These are phyloP conservation scores for Parauchenoglanis ngamensis DNA, from an alignment of 2,797 vertebrate species.

Conservation along the genomic window DNA sequence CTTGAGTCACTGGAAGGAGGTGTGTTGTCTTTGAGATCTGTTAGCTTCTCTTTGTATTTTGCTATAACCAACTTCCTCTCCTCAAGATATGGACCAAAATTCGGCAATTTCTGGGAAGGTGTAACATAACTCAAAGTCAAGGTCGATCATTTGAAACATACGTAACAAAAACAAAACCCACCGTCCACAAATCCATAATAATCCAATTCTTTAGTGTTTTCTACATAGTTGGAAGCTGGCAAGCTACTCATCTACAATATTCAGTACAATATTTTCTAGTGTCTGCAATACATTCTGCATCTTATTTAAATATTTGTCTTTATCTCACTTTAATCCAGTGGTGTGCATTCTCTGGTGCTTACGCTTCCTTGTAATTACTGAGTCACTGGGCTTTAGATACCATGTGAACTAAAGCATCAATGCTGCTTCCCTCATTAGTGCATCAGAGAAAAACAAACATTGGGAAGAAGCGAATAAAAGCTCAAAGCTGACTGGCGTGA, in stretches of 20 bases:
- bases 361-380: slow-evolving; percentile 49
- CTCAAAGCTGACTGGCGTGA: slow-evolving; percentile 45
- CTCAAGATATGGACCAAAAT: slow-evolving; percentile 82
- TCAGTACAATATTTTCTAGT: background rate
- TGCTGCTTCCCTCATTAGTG: slow-evolving; percentile 51
- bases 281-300: background rate
- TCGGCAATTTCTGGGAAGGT: slow-evolving; percentile 66
- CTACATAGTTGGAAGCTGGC: background rate
- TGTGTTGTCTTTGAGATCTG: slow-evolving; percentile 49
- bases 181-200: background rate
- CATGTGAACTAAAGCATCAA: slow-evolving; percentile 47
- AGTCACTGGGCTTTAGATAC: slow-evolving; percentile 49
- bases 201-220: background rate
- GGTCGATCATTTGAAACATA: background rate
- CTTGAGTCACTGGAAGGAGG: slow-evolving; percentile 55
- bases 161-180: background rate
- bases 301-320: slow-evolving; percentile 57
- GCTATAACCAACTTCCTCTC: slow-evolving; percentile 77
- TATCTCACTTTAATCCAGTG: slow-evolving; percentile 27
- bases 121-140: background rate
- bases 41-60: slow-evolving; percentile 72
- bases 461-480: slow-evolving; percentile 51
- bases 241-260: background rate
- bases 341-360: slow-evolving; percentile 26
- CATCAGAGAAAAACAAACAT: slow-evolving; percentile 54